A percentile compares a stretch with the other conserved stretches of the same genome.
phyloP scores from a whole-genome alignment of 2,113 vertebrate genomes.

The Varanus komodoensis region DNA sequence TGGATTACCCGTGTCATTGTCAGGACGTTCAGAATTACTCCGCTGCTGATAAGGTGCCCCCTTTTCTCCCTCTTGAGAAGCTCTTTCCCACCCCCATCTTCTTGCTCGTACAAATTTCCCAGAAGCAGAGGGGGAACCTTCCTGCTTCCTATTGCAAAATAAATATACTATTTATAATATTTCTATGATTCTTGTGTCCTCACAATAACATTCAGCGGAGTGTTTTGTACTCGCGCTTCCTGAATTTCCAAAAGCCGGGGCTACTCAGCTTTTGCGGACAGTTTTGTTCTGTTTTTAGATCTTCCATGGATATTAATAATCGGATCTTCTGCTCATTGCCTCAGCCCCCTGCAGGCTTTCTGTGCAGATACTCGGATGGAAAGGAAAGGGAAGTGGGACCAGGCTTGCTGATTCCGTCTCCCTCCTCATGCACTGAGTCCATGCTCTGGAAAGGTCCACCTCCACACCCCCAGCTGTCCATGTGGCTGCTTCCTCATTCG shows the following conservation, averaged over 20 bases:
- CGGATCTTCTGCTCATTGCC: background rate
- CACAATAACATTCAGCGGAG: background rate
- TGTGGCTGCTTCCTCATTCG: background rate
- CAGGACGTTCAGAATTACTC: conserved; percentile 83
- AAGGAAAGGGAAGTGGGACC: background rate
- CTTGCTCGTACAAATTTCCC: conserved; percentile 37
- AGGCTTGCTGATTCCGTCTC: background rate
- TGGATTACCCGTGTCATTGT: conserved; percentile 87
- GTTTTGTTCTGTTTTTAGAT: background rate
- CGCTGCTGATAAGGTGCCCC: conserved; percentile 80
- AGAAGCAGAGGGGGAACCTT: conserved; percentile 39
- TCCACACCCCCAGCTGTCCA: background rate
- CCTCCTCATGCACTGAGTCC: background rate
- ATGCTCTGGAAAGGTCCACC: background rate
- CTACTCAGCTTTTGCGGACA: background rate
- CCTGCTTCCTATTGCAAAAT: background rate
- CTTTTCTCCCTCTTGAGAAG: conserved; percentile 71
- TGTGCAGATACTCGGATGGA: background rate
- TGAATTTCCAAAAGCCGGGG: background rate
- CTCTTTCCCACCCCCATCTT: conserved; percentile 65
- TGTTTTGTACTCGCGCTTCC: background rate
- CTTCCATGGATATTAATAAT: background rate
- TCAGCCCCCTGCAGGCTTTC: background rate
- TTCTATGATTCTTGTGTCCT: background rate
- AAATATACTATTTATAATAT: background rate